Conservation (phyloP, 1,140 invertebrate species). For the Macrobrachium rosenbergii region DNA sequence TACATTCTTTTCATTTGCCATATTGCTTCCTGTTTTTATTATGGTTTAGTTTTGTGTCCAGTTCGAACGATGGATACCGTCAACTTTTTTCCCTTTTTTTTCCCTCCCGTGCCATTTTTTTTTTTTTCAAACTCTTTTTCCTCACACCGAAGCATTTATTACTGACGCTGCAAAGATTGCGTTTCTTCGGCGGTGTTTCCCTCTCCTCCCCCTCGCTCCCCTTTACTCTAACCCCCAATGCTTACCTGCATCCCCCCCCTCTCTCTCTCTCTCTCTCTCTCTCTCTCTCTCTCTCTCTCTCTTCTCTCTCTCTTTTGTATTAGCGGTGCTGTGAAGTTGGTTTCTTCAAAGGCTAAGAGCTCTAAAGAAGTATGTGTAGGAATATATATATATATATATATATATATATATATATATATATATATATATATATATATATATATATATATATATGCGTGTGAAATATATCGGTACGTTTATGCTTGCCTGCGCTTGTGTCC, state of each 20-base stretch:
- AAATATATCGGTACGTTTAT: background rate
- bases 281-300: too few species aligned
- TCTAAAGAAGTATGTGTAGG: too few species aligned
- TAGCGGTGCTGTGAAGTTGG: too few species aligned
- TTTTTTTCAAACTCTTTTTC: background rate
- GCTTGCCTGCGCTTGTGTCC: background rate
- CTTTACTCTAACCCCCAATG: background rate
- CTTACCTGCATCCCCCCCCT: background rate
- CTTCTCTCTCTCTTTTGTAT: too few species aligned
- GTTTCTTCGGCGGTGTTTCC: background rate
- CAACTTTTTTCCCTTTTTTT: background rate
- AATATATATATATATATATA: too few species aligned
- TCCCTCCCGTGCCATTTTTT: too few species aligned
- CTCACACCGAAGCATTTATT: background rate
- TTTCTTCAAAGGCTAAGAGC: too few species aligned
- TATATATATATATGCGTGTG: conserved; percentile 18
- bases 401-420: too few species aligned
- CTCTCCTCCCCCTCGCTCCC: background rate
- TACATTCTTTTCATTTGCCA: too few species aligned
- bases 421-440: conserved; percentile 3
- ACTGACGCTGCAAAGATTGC: background rate
- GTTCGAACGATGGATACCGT: background rate
- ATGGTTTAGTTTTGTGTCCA: too few species aligned
- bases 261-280: background rate
- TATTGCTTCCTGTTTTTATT: too few species aligned